Conservation (phyloP, 2,113 vertebrate genomes). For the Psittacula cyanocephala region DNA sequence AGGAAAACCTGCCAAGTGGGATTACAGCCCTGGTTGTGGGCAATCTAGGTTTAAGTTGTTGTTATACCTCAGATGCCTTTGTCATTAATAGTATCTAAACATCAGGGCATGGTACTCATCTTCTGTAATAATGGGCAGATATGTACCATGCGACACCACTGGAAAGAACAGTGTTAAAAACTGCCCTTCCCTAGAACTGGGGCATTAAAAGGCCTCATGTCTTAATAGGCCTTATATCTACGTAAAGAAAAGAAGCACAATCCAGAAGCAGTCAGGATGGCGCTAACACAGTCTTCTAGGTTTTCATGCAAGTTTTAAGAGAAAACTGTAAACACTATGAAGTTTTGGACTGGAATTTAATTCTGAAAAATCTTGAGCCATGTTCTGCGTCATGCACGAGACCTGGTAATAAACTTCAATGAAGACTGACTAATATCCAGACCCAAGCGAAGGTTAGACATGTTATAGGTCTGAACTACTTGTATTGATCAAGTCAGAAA, state of each 20-base stretch:
- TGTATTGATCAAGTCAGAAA: not conserved
- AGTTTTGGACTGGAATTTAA: not conserved
- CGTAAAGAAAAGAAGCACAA: not conserved
- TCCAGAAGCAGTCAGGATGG: not conserved
- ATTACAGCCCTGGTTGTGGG: not conserved
- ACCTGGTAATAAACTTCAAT: not conserved
- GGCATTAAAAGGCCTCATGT: not conserved
- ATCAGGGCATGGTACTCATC: not conserved
- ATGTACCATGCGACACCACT: not conserved
- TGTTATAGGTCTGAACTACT: not conserved
- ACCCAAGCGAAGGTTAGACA: not conserved
- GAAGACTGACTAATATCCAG: not conserved
- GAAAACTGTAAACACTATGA: not conserved
- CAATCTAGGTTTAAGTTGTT: not conserved
- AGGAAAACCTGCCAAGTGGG: not conserved
- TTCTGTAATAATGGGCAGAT: not conserved
- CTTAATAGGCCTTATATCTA: not conserved
- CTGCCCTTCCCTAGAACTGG: not conserved
- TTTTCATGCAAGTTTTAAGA: not conserved
- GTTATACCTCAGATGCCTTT: not conserved
- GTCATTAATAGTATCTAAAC: not conserved
- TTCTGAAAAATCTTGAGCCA: not conserved
- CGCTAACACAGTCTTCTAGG: not conserved
- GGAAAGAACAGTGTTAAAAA: not conserved
- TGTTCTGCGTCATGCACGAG: not conserved